Evolutionary conservation across 2,888 invertebrate genomes (phyloP).

Genomic region (Adineta ricciae): DNA sequence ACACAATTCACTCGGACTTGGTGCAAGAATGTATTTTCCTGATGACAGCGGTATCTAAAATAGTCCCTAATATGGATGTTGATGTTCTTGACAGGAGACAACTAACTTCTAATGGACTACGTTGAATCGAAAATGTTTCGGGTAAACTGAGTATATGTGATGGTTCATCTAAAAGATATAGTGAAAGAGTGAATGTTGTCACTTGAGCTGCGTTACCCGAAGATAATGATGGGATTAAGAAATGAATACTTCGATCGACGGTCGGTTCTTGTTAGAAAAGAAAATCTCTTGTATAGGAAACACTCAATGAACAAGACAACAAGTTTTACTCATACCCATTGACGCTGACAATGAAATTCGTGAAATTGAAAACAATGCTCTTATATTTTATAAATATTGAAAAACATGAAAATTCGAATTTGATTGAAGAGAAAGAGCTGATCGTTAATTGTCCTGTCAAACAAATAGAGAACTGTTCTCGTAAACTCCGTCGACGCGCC

Average conservation of each 20-base stretch:
- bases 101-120: not conserved
- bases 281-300: not conserved
- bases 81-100: not conserved
- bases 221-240: not conserved
- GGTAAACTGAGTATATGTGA: conserved; percentile 20
- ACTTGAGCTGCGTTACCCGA: not conserved
- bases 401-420: not conserved
- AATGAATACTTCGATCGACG: not conserved
- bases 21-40: conserved; percentile 18
- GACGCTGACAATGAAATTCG: not conserved
- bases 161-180: conserved; percentile 6
- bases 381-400: conserved; percentile 3
- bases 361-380: not conserved
- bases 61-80: not conserved
- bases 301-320: not conserved
- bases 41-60: not conserved
- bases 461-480: not conserved
- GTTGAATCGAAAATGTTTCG: not conserved
- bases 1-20: conserved; percentile 22
- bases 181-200: too few species aligned
- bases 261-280: not conserved
- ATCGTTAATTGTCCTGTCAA: not conserved
- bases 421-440: not conserved
- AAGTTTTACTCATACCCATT: not conserved
- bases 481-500: not conserved